These are phyloP conservation scores for Halesus radiatus DNA, from an alignment of 1,140 invertebrate species.

Conservation along the genomic window DNA sequence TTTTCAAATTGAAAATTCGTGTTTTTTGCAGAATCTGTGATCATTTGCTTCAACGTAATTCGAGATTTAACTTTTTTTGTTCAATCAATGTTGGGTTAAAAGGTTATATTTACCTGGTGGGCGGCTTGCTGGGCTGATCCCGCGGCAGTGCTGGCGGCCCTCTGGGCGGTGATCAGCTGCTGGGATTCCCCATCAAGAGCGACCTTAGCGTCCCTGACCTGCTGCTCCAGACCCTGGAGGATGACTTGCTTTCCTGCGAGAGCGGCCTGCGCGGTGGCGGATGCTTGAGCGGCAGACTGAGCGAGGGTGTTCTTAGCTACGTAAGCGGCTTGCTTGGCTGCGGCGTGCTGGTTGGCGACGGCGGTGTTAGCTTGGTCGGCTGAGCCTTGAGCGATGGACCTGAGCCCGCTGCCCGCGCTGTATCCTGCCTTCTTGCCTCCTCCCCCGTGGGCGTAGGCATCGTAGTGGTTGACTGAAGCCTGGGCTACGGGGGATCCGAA, in stretches of 20 bases:
- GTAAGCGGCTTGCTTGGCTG: slow-evolving; percentile 78
- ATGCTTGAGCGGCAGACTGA: slow-evolving; percentile 77
- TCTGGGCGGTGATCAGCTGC: slow-evolving; percentile 77
- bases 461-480: slow-evolving; percentile 55
- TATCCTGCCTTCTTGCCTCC: slow-evolving; percentile 48
- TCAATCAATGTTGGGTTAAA: no score
- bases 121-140: slow-evolving; percentile 77
- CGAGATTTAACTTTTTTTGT: no score
- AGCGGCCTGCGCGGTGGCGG: slow-evolving; percentile 78
- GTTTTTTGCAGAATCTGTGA: no score
- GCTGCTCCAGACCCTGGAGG: slow-evolving; percentile 76
- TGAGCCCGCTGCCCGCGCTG: slow-evolving; percentile 66
- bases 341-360: slow-evolving; percentile 75
- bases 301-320: slow-evolving; percentile 80
- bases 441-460: slow-evolving; percentile 20
- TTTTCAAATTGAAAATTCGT: no score
- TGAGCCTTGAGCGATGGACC: slow-evolving; percentile 73
- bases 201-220: slow-evolving; percentile 75
- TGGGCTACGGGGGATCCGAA: slow-evolving; percentile 41
- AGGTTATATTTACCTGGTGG: slow-evolving; percentile 70
- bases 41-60: no score
- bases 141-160: slow-evolving; percentile 74
- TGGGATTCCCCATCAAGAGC: slow-evolving; percentile 75
- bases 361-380: slow-evolving; percentile 80
- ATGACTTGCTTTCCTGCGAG: slow-evolving; percentile 79